Base-by-base conservation (phyloP, 1,140 invertebrate genomes). In the Bombus soroeensis region DNA sequence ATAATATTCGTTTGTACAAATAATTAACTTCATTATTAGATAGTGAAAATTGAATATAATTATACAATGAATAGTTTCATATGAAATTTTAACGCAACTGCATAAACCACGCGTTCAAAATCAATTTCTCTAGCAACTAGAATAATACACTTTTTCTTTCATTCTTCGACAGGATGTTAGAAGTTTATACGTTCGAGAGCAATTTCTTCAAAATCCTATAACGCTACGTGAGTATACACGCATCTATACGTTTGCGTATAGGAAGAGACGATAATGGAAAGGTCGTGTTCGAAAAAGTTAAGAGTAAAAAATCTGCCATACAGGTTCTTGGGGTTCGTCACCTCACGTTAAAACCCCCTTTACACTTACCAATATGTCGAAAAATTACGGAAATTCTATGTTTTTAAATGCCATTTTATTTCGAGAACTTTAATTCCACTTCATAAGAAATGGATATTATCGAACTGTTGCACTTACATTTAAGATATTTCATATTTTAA, bases 231-330 rank as follows among this genome's bases (percentile, higher is more conserved):
- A 64, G 62, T 86, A 15, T 41, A 73, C 62, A 72, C 43, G 62
- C 32, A 25, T 64, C 25, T 70, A 62, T 28, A 59, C 62, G 57
- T 22, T 37, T 70, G 70, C 39, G 53, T 53, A 43, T 32, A 15
- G 70, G 25, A 37, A 43, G 22, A n/a, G 71, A 75, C 84, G 79
- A 82, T 86, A 82, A 86, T 86, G 84, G 84, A 86, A 86, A 82
- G 84, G 79, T 80, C 84, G 84, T 86, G 84, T 86, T 75, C 79
- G 78, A 43, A 86, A 82, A 86, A 81, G 70, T 82, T 75, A 5
- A 37, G n/a, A 70, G 28, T 47, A 81, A 82, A 75, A 75, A 68
- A 74, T 81, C n/a, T 57, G 22, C 28, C 32, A 4, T 70, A 59
- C 79, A 70, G 37, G 37, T 47, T 86, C 72, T 37, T 68, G 59